A percentile compares a stretch with the other conserved stretches of the same genome.
Evolutionary conservation across 2,888 invertebrate species (phyloP).

Genomic region (Xiphydria camelus): DNA sequence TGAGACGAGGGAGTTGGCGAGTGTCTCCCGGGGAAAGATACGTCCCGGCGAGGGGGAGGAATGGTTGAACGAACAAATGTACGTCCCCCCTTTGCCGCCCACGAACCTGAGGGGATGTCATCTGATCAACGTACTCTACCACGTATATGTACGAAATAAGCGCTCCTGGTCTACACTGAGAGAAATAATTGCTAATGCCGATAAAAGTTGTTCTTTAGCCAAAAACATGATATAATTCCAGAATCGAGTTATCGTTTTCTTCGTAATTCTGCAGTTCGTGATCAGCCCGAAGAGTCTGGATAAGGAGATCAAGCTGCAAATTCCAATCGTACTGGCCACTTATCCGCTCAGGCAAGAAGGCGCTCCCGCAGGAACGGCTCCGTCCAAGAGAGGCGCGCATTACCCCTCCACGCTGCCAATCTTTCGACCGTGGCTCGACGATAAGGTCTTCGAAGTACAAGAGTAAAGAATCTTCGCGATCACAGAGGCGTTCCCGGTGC

Average conservation of each 20-base stretch:
- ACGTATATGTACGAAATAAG: slow-evolving; percentile 71
- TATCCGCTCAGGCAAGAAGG: slow-evolving; percentile 79
- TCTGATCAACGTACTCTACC: slow-evolving; percentile 90
- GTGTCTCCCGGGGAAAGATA: slow-evolving; percentile 78
- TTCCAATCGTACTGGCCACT: slow-evolving; percentile 89
- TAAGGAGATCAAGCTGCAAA: slow-evolving; percentile 87
- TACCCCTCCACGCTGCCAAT: slow-evolving; percentile 91
- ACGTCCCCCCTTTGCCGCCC: slow-evolving; percentile 92
- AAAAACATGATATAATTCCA: too few species aligned
- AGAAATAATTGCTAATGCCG: too few species aligned
- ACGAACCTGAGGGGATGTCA: slow-evolving; percentile 93
- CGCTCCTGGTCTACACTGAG: slow-evolving; percentile 8
- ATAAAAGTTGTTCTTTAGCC: too few species aligned
- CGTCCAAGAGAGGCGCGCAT: slow-evolving; percentile 81
- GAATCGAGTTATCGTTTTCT: background rate
- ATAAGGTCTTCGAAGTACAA: slow-evolving; percentile 63
- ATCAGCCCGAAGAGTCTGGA: slow-evolving; percentile 90
- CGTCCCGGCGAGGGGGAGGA: slow-evolving; percentile 79
- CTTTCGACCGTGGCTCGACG: slow-evolving; percentile 86
- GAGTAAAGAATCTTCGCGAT: slow-evolving; percentile 43
- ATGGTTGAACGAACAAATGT: slow-evolving; percentile 86
- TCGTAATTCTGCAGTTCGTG: slow-evolving; percentile 71
- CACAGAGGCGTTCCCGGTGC: too few species aligned
- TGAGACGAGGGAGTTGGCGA: slow-evolving; percentile 83
- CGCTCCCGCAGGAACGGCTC: slow-evolving; percentile 66